These are phyloP conservation scores for Phyto melanocephala DNA, from an alignment of 2,888 invertebrate species.

Conservation along the genomic window DNA sequence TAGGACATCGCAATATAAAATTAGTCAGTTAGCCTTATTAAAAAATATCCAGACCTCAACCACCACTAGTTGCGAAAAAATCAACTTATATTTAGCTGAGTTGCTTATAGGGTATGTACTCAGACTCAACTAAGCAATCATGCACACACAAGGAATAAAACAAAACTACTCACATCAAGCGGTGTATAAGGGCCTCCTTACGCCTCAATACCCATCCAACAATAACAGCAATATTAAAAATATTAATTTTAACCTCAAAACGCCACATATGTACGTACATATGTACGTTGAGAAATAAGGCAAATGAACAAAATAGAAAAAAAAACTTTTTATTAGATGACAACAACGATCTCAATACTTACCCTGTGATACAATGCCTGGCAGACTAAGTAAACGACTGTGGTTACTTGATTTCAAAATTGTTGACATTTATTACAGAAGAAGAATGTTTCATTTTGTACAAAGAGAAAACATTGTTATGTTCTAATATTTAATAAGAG, in stretches of 20 bases:
- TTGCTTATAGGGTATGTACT: too few relatives aligned
- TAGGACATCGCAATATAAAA: too few relatives aligned
- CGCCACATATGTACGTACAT: too few relatives aligned
- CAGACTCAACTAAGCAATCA: not conserved
- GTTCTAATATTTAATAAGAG: not conserved
- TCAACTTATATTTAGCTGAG: too few relatives aligned
- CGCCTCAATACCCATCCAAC: constrained; percentile 24
- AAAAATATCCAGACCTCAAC: too few relatives aligned
- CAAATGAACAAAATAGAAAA: constrained; percentile 6
- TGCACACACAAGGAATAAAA: not conserved
- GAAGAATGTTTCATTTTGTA: constrained; percentile 21
- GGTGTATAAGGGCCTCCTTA: constrained; percentile 10
- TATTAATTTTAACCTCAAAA: constrained; percentile 37
- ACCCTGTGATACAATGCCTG: constrained; percentile 32
- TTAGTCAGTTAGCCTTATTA: too few relatives aligned
- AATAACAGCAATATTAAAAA: not conserved
- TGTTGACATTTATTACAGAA: constrained; percentile 37
- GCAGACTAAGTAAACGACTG: constrained; percentile 11
- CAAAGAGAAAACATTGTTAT: not conserved
- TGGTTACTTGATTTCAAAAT: constrained; percentile 5
- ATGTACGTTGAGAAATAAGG: constrained; percentile 1
- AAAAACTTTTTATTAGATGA: not conserved
- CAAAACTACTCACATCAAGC: not conserved
- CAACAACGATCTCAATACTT: not conserved
- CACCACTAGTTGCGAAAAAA: too few relatives aligned